A percentile compares a stretch with the other conserved stretches of the same genome.
Evolutionary conservation across 2,888 invertebrate species (phyloP).

Genomic region (Drosophila prolongata): DNA sequence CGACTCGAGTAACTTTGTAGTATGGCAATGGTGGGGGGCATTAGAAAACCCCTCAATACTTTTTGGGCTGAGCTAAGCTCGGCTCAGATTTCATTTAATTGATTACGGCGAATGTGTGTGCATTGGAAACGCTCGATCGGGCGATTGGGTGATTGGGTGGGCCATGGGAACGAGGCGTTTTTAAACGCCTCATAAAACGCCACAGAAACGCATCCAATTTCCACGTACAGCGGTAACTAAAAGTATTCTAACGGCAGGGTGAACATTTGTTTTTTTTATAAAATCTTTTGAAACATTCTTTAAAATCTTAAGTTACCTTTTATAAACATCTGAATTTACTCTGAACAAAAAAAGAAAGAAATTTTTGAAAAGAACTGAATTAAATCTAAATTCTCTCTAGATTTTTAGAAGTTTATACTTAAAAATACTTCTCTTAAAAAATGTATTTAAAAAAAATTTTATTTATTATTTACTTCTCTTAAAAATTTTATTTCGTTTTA

Average conservation of each 20-base stretch:
- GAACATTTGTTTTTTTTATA: no score
- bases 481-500: no score
- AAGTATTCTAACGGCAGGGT: not conserved
- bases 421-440: no score
- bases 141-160: constrained; percentile 18
- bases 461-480: no score
- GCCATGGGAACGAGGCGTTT: constrained; percentile 35
- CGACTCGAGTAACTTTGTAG: constrained; percentile 68
- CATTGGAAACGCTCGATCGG: constrained; percentile 41
- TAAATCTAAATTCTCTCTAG: no score
- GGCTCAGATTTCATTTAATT: constrained; percentile 70
- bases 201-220: constrained; percentile 33
- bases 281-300: no score
- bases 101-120: constrained; percentile 65
- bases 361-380: no score
- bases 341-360: no score
- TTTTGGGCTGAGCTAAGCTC: constrained; percentile 22
- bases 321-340: no score
- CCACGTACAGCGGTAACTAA: constrained; percentile 13
- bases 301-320: no score
- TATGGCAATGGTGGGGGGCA: constrained; percentile 17
- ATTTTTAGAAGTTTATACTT: no score
- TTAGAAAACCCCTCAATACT: constrained; percentile 60
- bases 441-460: no score
- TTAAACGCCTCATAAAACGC: constrained; percentile 20